Evolutionary conservation across 2,888 invertebrate genomes (phyloP), one percentile per base, ranked within the genome.

Genomic region (Drosophila rubida): DNA sequence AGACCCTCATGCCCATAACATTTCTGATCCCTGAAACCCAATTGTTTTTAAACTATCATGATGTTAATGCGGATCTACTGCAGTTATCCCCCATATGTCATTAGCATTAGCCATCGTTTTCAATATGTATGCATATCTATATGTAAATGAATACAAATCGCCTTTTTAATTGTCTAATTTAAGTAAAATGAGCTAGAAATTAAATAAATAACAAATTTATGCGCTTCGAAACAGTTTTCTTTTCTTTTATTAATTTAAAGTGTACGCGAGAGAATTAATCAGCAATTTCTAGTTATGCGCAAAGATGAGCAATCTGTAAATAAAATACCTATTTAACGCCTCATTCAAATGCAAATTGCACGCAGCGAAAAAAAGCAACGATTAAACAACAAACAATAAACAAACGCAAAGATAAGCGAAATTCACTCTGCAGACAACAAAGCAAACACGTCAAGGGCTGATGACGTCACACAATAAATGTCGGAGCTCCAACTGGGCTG

Each of bases 201-300:
- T 49, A 57, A 71, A 71, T 66, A 71, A 71, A 72, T 66, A 71
- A 71, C 71, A 71, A 71, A 71, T 71, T 72, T 54, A 71, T 71
- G 67, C 50, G 59, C 54, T 53, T 70, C 41, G 25, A 71, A 13
- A 3, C 9, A 7, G 4, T 11, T 8, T 8, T 25, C 14, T 27
- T 27, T 9, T 6, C 6, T 27, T 27, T 27, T 13, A 13, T 41
- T 41, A 19, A 42, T 22, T 1, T 9, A 22, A 22, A 42, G n/a
- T 42, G 9, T n/a, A 6, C n/a, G 35, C 13, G 6, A 13, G 8
- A 27, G n/a, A 27, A 9, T 27, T 27, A 27, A 1, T 9, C n/a
- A n/a, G n/a, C n/a, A n/a, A 27, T 27, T 27, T 27, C 8, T 7
- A 27, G 3, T 2, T 1, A 27, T 3, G 27, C 27, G 4, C 27